Base-by-base conservation (phyloP, 2,113 vertebrate genomes). In the Otolemur garnettii region DNA sequence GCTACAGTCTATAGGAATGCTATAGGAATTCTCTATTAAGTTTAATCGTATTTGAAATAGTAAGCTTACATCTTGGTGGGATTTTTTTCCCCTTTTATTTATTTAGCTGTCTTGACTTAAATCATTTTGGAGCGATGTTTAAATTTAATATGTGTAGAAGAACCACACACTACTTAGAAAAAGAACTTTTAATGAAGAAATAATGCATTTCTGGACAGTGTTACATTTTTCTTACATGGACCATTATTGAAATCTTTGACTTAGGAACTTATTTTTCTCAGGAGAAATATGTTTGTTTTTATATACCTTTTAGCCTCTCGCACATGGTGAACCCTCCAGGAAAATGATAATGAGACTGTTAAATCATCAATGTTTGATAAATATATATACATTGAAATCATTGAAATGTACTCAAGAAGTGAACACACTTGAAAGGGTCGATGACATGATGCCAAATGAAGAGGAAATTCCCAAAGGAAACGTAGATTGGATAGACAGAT, bases 401-500 rank as follows among this genome's bases (percentile, higher is more conserved):
- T 92, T 69, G 71, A 84, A 90, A 80, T 59, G 53, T 84, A 72
- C 80, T 75, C 59, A 71, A 86, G 72, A 95, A 94, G 79, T 82
- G 57, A 95, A 62, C 78, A 93, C 19, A 24, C 87, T 96, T 96
- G 80, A 87, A 94, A 92, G 81, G 53, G 72, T 45, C 5, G 2
- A n/a, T 88, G 95, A 71, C 30, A 22, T 94, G 75, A 95, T 95
- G 42, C 33, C 28, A 75, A 78, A 53, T 72, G 62, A 79, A 93
- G 94, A 71, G 88, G 77, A 95, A 94, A 92, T 97, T 97, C 97
- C 72, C 50, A 24, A 38, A 69, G 95, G 78, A 82, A 91, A 80
- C 21, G 17, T n/a, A 35, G 64, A n/a, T 1, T 79, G 66, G 64
- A 80, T 38, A 74, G 24, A 80, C n/a, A 69, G 21, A 69, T 75